These are phyloP conservation scores for Myotis planiceps DNA, from an alignment of 2,797 vertebrate genomes.

Conservation along the genomic window DNA sequence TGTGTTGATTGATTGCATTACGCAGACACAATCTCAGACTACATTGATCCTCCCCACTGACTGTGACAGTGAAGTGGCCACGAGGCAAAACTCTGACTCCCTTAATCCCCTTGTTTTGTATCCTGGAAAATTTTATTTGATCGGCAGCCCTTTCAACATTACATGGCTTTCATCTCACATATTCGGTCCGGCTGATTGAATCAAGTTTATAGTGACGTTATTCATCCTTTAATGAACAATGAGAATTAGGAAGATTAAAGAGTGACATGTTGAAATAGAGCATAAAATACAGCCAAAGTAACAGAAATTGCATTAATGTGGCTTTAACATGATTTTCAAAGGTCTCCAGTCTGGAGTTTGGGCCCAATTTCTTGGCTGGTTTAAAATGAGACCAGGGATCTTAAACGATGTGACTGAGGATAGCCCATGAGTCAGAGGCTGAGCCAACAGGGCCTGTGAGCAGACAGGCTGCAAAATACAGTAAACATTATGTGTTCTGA, in stretches of 20 bases:
- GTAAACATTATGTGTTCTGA: neutral
- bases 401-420: slow-evolving; percentile 35
- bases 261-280: slow-evolving; percentile 56
- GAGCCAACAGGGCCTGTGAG: neutral
- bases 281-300: slow-evolving; percentile 46
- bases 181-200: slow-evolving; percentile 23
- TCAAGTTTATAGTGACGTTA: slow-evolving; percentile 22
- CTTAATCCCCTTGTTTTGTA: slow-evolving; percentile 11
- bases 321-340: slow-evolving; percentile 68
- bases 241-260: slow-evolving; percentile 62
- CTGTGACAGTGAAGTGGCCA: neutral
- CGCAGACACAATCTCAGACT: neutral
- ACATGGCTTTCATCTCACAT: slow-evolving; percentile 38
- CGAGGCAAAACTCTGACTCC: neutral
- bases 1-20: neutral
- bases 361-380: slow-evolving; percentile 54
- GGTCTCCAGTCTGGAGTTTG: slow-evolving; percentile 35
- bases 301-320: slow-evolving; percentile 58
- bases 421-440: neutral
- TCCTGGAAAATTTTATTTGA: slow-evolving; percentile 48
- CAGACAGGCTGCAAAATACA: neutral
- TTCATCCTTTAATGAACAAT: slow-evolving; percentile 61
- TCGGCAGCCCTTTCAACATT: neutral
- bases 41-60: slow-evolving; percentile 11
- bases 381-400: slow-evolving; percentile 55